These are phyloP conservation scores for Drosophila stalkeri DNA, from an alignment of 2,888 invertebrate species.

Conservation along the genomic window DNA sequence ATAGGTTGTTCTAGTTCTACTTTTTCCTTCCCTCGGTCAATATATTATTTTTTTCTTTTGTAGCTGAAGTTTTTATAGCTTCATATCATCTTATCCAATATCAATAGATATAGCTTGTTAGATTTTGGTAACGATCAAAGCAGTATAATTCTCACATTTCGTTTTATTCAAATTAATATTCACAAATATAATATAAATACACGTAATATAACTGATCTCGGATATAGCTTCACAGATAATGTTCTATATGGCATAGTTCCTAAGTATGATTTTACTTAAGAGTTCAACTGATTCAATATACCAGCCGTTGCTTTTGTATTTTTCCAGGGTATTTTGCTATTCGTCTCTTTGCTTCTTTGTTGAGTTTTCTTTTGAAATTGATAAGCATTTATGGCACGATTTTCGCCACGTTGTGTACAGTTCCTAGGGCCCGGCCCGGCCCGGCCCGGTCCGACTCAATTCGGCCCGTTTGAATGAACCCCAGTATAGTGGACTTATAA, in stretches of 20 bases:
- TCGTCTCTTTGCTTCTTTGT: not conserved
- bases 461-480: conserved; percentile 9
- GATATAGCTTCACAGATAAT: too few species aligned
- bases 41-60: too few species aligned
- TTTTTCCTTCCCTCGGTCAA: not conserved
- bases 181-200: not conserved
- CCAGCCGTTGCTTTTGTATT: not conserved
- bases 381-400: conserved; percentile 57
- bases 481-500: conserved; percentile 42
- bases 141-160: not conserved
- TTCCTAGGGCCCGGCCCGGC: conserved; percentile 20
- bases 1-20: not conserved
- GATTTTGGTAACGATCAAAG: not conserved
- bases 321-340: conserved; percentile 20
- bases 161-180: not conserved
- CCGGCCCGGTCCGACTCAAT: not conserved
- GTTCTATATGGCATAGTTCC: not conserved
- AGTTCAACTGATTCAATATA: not conserved
- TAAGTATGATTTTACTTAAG: not conserved
- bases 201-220: not conserved
- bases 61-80: not conserved
- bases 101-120: not conserved
- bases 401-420: conserved; percentile 33
- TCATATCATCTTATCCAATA: not conserved
- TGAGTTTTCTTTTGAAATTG: conserved; percentile 37